phyloP scores from a whole-genome alignment of 2,888 invertebrate species.

The Pardosa pseudoannulata region DNA sequence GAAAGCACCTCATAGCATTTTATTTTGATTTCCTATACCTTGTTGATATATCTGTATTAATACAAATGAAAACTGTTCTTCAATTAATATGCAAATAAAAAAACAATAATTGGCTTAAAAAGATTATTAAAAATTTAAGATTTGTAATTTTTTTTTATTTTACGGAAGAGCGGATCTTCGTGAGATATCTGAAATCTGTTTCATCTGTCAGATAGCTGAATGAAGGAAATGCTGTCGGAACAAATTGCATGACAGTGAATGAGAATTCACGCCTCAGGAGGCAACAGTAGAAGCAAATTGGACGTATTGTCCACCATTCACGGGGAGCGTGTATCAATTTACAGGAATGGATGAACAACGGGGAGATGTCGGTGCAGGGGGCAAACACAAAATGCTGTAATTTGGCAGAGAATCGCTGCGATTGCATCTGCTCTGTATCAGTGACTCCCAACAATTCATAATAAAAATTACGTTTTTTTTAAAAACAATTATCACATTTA shows the following conservation, averaged over 20 bases:
- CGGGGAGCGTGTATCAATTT: slow-evolving; percentile 10
- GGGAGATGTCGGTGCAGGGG: neutral
- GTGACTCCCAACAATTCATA: too few species aligned
- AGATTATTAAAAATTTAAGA: neutral
- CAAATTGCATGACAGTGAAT: slow-evolving; percentile 35
- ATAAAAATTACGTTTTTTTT: too few species aligned
- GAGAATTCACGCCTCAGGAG: slow-evolving; percentile 47
- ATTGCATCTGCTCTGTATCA: too few species aligned
- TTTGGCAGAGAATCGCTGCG: too few species aligned
- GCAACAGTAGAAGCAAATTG: slow-evolving; percentile 51
- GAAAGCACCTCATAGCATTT: too few species aligned
- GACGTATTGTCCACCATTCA: slow-evolving; percentile 40
- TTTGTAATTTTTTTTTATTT: neutral
- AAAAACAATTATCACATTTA: too few species aligned
- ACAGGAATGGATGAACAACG: neutral
- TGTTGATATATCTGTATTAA: too few species aligned
- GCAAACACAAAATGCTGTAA: neutral
- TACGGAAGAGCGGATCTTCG: neutral
- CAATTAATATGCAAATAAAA: too few species aligned
- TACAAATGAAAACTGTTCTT: too few species aligned
- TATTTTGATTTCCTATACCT: too few species aligned
- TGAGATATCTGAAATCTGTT: slow-evolving; percentile 19
- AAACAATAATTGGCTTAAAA: too few species aligned
- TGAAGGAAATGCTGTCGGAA: slow-evolving; percentile 31
- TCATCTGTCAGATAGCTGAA: slow-evolving; percentile 41